Evolutionary conservation across 2,113 vertebrate species (phyloP).

Genomic region (Nibea coibor): DNA sequence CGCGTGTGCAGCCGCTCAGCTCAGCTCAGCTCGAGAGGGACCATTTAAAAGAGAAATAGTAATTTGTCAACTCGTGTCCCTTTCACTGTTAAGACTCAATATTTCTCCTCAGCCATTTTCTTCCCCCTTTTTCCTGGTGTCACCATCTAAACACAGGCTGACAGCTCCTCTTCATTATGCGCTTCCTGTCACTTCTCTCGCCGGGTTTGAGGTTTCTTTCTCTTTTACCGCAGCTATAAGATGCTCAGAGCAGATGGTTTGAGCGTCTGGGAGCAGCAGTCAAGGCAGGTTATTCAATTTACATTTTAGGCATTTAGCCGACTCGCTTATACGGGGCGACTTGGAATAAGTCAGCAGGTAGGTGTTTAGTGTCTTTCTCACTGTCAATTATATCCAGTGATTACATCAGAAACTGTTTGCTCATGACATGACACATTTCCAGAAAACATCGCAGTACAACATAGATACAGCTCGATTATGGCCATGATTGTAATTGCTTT

Average conservation of each 20-base stretch:
- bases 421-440: background rate
- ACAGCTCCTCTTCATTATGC: slow-evolving; percentile 66
- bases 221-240: slow-evolving; percentile 56
- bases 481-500: background rate
- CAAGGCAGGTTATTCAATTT: slow-evolving; percentile 67
- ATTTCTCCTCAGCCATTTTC: slow-evolving; percentile 31
- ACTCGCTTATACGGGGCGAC: slow-evolving; percentile 52
- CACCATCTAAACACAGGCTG: slow-evolving; percentile 28
- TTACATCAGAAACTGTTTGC: slow-evolving; percentile 6
- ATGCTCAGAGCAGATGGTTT: slow-evolving; percentile 69
- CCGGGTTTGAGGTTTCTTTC: slow-evolving; percentile 52
- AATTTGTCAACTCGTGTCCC: slow-evolving; percentile 37
- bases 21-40: background rate
- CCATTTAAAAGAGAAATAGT: slow-evolving; percentile 30
- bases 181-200: slow-evolving; percentile 52
- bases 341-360: slow-evolving; percentile 35
- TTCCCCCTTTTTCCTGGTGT: slow-evolving; percentile 19
- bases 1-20: background rate
- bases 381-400: slow-evolving; percentile 6
- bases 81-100: background rate
- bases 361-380: slow-evolving; percentile 10
- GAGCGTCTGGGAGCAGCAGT: slow-evolving; percentile 67
- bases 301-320: slow-evolving; percentile 64
- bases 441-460: no score
- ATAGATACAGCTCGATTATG: background rate